These are phyloP conservation scores for Leucophenga maculata DNA, from an alignment of 2,888 invertebrate species.

Conservation along the genomic window DNA sequence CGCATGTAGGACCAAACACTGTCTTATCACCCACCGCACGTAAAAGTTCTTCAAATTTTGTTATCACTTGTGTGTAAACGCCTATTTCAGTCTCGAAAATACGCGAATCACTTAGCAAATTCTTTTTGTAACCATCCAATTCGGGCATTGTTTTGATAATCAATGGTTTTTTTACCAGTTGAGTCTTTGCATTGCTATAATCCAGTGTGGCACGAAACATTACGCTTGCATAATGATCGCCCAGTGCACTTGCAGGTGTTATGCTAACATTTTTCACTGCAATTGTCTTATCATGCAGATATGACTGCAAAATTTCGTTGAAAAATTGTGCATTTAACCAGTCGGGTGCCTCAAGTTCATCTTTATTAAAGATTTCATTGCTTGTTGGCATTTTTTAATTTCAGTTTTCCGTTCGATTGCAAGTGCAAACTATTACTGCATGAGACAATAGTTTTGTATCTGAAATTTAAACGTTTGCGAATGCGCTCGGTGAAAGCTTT, in stretches of 20 bases:
- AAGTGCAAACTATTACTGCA: no score
- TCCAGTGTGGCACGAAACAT: slow-evolving; percentile 47
- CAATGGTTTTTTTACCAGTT: background rate
- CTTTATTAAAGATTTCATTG: background rate
- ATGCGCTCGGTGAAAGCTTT: no score
- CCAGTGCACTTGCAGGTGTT: slow-evolving; percentile 28
- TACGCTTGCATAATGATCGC: slow-evolving; percentile 52
- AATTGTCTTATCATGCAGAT: background rate
- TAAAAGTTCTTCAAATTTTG: slow-evolving; percentile 55
- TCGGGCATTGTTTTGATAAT: slow-evolving; percentile 63
- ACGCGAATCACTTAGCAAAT: slow-evolving; percentile 44
- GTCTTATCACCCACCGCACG: slow-evolving; percentile 49
- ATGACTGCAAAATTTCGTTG: background rate
- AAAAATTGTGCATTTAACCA: slow-evolving; percentile 7
- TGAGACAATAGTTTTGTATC: no score
- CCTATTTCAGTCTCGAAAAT: slow-evolving; percentile 59
- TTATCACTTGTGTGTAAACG: slow-evolving; percentile 59
- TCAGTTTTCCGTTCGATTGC: no score
- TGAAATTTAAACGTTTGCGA: no score
- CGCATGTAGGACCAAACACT: slow-evolving; percentile 25
- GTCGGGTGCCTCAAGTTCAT: slow-evolving; percentile 2
- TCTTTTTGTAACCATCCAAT: slow-evolving; percentile 49
- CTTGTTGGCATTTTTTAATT: slow-evolving; percentile 5
- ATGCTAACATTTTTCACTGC: background rate
- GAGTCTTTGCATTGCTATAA: slow-evolving; percentile 17